Conservation (phyloP, 2,797 vertebrate species). For the Centropyge bicolor region DNA sequence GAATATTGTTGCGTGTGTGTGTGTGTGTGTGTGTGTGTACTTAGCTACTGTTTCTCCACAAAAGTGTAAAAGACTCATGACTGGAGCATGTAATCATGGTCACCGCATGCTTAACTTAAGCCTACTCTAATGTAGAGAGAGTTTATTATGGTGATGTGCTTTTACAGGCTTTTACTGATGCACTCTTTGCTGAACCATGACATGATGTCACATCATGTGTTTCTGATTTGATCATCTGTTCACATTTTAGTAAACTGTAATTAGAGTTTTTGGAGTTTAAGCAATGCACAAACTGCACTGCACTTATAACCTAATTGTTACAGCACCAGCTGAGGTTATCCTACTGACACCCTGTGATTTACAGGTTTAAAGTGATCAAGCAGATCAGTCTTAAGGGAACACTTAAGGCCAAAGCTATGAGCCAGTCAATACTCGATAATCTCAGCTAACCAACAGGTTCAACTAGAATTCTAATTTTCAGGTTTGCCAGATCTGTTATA, state of each 20-base stretch:
- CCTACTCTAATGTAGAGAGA: background rate
- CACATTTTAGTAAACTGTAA: background rate
- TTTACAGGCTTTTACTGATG: background rate
- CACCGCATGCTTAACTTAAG: background rate
- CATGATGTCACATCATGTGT: slow-evolving; percentile 16
- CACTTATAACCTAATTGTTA: background rate
- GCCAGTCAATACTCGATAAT: background rate
- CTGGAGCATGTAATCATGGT: background rate
- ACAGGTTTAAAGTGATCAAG: slow-evolving; percentile 2
- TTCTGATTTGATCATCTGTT: background rate
- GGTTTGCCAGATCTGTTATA: background rate
- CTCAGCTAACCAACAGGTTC: background rate
- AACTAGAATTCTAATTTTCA: background rate
- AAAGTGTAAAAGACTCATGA: background rate
- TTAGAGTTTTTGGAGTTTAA: background rate
- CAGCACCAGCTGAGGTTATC: background rate
- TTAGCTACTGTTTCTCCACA: background rate
- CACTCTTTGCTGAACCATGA: slow-evolving; percentile 9
- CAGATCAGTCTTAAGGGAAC: background rate
- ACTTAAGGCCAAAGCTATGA: background rate
- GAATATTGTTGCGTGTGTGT: no score
- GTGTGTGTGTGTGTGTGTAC: background rate
- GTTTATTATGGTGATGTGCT: slow-evolving; percentile 9
- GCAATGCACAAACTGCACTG: background rate
- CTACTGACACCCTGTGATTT: background rate